phyloP scores from a whole-genome alignment of 2,888 invertebrate genomes.

The Philhelius pedissequus region DNA sequence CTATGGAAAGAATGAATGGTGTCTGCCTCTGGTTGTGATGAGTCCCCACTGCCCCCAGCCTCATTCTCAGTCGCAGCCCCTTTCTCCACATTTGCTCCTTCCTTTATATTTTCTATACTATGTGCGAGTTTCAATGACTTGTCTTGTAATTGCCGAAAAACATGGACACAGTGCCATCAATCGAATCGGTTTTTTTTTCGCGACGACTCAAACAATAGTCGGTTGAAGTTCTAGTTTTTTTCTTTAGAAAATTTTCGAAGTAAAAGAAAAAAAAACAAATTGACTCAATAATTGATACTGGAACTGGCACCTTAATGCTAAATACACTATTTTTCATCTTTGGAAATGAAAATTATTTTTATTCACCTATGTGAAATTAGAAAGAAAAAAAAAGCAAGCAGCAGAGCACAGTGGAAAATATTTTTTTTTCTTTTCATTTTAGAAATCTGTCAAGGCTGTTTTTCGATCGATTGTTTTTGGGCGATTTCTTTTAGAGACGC shows the following conservation, averaged over 20 bases:
- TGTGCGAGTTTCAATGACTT: constrained; percentile 46
- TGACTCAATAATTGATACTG: constrained; percentile 9
- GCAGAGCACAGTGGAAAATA: constrained; percentile 39
- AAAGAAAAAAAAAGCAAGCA: constrained; percentile 41
- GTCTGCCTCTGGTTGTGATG: constrained; percentile 21
- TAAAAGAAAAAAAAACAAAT: constrained; percentile 17
- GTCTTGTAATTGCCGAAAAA: constrained; percentile 63
- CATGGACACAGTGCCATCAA: constrained; percentile 42
- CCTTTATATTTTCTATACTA: constrained; percentile 35
- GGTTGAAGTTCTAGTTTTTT: neutral
- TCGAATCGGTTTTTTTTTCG: constrained; percentile 27
- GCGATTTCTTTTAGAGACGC: constrained; percentile 21
- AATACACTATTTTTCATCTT: constrained; percentile 22
- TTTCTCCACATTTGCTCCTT: constrained; percentile 12
- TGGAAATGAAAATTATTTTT: constrained; percentile 35
- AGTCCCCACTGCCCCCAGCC: neutral
- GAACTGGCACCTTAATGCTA: constrained; percentile 38
- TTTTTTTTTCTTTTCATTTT: constrained; percentile 46
- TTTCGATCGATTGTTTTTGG: constrained; percentile 72
- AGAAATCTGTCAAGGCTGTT: constrained; percentile 72
- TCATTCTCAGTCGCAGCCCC: neutral
- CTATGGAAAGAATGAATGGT: constrained; percentile 50
- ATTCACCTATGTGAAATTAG: constrained; percentile 41
- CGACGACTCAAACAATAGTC: constrained; percentile 12
- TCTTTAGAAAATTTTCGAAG: neutral